Percentiles rank a stretch among this genome's conserved stretches.
Conservation (phyloP, 2,113 vertebrate genomes). For the Lepus europaeus region DNA sequence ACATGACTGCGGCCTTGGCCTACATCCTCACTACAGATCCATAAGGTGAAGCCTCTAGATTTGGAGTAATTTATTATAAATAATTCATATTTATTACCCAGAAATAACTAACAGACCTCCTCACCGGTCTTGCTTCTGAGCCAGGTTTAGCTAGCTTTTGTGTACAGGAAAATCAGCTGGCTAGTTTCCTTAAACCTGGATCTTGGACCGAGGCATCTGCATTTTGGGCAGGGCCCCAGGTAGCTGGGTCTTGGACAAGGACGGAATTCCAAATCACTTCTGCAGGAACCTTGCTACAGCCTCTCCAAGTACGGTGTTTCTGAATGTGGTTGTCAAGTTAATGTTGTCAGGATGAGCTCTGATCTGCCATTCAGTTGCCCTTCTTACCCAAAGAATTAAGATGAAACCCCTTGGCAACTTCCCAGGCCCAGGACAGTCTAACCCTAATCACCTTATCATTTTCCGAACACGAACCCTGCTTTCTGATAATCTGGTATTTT, state of each 20-base stretch:
- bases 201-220: neutral
- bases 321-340: neutral
- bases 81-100: neutral
- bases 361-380: neutral
- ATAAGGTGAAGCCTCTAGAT: neutral
- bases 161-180: neutral
- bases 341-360: neutral
- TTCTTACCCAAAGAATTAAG: neutral
- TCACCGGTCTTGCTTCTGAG: neutral
- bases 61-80: neutral
- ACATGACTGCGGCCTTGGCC: neutral
- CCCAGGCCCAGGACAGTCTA: neutral
- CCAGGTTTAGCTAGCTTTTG: neutral
- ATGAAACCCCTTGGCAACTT: neutral
- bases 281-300: neutral
- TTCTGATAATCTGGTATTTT: neutral
- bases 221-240: neutral
- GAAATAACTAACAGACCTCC: neutral
- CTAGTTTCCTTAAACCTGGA: neutral
- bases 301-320: neutral
- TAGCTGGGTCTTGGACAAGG: neutral
- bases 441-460: neutral
- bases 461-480: neutral
- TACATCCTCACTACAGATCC: neutral
- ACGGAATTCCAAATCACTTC: neutral